Conservation (phyloP, 2,113 vertebrate species). For the Danionella cerebrum region DNA sequence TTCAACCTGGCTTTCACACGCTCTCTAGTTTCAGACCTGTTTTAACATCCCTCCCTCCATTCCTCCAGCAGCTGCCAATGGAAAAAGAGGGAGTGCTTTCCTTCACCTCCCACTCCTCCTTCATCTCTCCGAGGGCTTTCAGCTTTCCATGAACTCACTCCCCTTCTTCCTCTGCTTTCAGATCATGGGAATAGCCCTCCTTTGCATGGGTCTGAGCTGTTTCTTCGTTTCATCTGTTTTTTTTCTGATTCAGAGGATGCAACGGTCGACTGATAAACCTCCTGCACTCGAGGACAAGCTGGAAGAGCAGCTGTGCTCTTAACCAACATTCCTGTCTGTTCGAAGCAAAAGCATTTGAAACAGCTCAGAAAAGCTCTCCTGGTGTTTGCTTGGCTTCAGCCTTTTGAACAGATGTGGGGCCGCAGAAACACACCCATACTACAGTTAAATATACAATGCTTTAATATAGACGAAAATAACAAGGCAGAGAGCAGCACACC, state of each 20-base stretch:
- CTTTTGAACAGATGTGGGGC: constrained; percentile 57
- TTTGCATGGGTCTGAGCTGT: no score
- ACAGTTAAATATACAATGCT: constrained; percentile 41
- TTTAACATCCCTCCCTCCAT: constrained; percentile 42
- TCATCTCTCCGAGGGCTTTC: constrained; percentile 43
- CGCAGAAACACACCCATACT: constrained; percentile 63
- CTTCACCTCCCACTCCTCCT: constrained; percentile 31
- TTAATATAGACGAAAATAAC: constrained; percentile 39
- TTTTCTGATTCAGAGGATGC: constrained; percentile 28
- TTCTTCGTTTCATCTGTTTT: background rate
- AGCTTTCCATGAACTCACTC: constrained; percentile 50
- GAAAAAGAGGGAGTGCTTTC: constrained; percentile 57
- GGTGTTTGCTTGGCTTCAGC: constrained; percentile 52
- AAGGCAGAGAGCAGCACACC: background rate
- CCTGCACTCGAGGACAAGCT: constrained; percentile 16
- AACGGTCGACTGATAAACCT: constrained; percentile 45
- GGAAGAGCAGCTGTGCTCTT: constrained; percentile 52
- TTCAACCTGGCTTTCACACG: constrained; percentile 54
- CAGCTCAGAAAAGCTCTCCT: constrained; percentile 52
- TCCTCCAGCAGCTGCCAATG: constrained; percentile 52
- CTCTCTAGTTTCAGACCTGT: constrained; percentile 42
- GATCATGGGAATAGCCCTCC: constrained; percentile 25
- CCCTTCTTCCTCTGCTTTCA: constrained; percentile 35
- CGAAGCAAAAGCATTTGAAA: constrained; percentile 62
- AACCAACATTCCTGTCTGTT: constrained; percentile 53